These are phyloP conservation scores for Andrena bicolor DNA, from an alignment of 2,888 invertebrate genomes.

Conservation along the genomic window DNA sequence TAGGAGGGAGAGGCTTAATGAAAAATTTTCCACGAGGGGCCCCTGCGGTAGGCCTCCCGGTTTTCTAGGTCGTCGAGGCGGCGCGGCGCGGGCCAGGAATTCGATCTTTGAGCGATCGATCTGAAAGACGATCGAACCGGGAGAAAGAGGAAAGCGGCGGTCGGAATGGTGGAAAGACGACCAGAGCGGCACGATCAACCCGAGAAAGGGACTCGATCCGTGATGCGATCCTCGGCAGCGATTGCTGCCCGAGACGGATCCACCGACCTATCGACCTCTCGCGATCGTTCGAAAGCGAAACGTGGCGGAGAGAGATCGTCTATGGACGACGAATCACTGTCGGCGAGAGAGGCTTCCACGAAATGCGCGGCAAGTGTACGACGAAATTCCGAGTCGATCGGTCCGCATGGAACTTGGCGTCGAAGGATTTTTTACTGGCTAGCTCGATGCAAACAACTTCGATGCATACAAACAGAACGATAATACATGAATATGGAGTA, in stretches of 20 bases:
- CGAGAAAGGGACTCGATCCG: slow-evolving; percentile 50
- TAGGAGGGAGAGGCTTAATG: slow-evolving; percentile 78
- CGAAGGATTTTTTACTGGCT: no score
- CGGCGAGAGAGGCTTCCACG: background rate
- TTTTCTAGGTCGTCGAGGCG: slow-evolving; percentile 67
- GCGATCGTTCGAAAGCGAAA: slow-evolving; percentile 49
- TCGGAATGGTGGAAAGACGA: background rate
- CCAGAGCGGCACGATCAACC: slow-evolving; percentile 6
- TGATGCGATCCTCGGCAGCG: slow-evolving; percentile 67
- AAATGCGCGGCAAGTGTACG: background rate
- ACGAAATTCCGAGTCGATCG: no score
- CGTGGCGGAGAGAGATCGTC: background rate
- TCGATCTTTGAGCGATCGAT: slow-evolving; percentile 70
- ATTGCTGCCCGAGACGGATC: slow-evolving; percentile 64
- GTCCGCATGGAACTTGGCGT: no score
- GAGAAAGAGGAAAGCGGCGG: slow-evolving; percentile 22
- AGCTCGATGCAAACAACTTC: no score
- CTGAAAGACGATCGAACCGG: slow-evolving; percentile 40
- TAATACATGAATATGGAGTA: no score
- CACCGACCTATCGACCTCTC: slow-evolving; percentile 70
- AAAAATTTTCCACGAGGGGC: slow-evolving; percentile 75
- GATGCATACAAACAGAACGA: no score
- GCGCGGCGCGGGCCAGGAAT: slow-evolving; percentile 60
- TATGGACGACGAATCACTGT: background rate
- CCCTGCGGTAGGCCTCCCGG: slow-evolving; percentile 55